A percentile compares a stretch with the other conserved stretches of the same genome.
Conservation (phyloP, 2,113 vertebrate species). For the Mohoua ochrocephala region DNA sequence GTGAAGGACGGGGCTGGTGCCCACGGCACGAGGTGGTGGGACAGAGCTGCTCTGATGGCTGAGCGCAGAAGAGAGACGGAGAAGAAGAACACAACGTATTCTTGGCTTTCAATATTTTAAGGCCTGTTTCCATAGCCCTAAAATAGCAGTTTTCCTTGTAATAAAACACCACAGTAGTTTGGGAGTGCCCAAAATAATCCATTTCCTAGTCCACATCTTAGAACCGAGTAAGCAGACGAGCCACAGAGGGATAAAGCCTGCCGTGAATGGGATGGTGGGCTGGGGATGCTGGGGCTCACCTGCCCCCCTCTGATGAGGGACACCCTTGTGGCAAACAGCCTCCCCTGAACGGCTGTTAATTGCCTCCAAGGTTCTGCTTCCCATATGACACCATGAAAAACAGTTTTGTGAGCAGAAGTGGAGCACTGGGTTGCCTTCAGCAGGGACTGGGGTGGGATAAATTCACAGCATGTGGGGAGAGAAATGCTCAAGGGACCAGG, state of each 20-base stretch:
- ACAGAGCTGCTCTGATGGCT: not conserved
- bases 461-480: accelerated
- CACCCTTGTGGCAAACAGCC: not conserved
- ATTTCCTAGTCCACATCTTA: not conserved
- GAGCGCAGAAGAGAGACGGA: not conserved
- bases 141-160: not conserved
- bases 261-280: accelerated
- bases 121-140: not conserved
- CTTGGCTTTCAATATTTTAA: not conserved
- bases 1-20: not conserved
- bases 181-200: not conserved
- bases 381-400: not conserved
- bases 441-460: not conserved
- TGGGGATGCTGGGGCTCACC: not conserved
- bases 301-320: not conserved
- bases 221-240: not conserved
- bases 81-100: not conserved
- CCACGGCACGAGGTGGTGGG: accelerated
- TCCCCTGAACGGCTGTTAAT: not conserved
- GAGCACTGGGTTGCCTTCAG: not conserved
- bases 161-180: not conserved
- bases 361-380: not conserved
- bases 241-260: not conserved
- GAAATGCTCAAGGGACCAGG: not conserved
- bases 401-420: not conserved